Evolutionary conservation across 1,140 invertebrate genomes (phyloP), one percentile per base, ranked within the genome.

Genomic region (Drosophila lowei): DNA sequence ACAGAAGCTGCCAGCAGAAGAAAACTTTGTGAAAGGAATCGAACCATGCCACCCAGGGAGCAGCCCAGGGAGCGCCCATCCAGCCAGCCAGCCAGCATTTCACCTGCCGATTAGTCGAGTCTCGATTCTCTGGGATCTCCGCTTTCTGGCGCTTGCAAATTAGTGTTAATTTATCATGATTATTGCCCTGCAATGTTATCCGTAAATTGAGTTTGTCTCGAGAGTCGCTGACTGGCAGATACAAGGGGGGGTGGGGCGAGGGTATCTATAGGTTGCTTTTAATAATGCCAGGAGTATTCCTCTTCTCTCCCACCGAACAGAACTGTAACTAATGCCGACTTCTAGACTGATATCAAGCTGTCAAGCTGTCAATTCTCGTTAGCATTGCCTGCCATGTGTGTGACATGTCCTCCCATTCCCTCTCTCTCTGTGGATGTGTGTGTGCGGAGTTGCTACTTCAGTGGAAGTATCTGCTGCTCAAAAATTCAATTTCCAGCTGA

Each of bases 401-500:
- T 48, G 55, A 73, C 62, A 42, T 55, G 49, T 54, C 13, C 30
- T 62, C 50, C 42, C 34, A 23, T 50, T 18, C 58, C 18, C 16
- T 16, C 6, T 42, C 30, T 46, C 3, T 47, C 1, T 18, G 34
- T 42, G 18, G 54, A 28, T 59, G 16, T 48, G 57, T 30, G 11
- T 62, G 41, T 57, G 48, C 18, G 44, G 49, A 41, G 61, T 23
- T 16, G 57, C 38, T 47, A 44, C 53, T 57, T 54, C 49, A 58
- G 54, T 56, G 52, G 21, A 73, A 74, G 71, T 66, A 75, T 66
- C 72, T 72, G 63, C 77, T 88, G 79, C 61, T 88, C 84, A 88
- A 88, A 88, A 88, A 88, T 88, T 88, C 83, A 88, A 88, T 88
- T 88, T 88, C 83, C 83, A 88, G 64, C 64, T 84, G 80, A 85